Percentiles rank a stretch among this genome's conserved stretches.
phyloP scores from a whole-genome alignment of 2,113 vertebrate genomes.

The Anarhynchus alexandrinus region DNA sequence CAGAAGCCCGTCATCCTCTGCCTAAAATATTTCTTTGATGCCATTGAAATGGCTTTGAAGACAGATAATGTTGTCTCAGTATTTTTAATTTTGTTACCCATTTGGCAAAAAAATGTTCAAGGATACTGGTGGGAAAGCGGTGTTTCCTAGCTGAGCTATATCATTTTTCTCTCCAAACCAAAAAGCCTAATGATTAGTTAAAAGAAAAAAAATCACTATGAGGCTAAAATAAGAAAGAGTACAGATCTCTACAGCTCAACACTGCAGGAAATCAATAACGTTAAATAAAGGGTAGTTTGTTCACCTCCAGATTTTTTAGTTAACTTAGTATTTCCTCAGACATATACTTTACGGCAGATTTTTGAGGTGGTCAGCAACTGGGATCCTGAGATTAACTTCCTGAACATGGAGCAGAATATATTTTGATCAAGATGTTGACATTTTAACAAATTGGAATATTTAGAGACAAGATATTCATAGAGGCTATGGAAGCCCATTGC shows the following conservation, averaged over 20 bases:
- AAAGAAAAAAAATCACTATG: not conserved
- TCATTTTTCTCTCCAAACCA: not conserved
- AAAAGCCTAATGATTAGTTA: not conserved
- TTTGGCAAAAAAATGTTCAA: not conserved
- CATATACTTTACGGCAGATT: not conserved
- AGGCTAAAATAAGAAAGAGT: not conserved
- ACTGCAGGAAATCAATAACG: not conserved
- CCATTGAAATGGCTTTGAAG: not conserved
- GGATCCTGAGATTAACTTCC: not conserved
- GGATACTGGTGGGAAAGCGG: not conserved
- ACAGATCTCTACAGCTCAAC: not conserved
- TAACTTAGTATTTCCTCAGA: not conserved
- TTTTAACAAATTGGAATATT: not conserved
- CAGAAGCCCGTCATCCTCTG: not conserved
- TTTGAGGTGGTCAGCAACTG: slow-evolving; percentile 17
- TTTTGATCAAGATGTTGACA: not conserved
- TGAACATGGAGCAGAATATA: not conserved
- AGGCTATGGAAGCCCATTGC: not conserved
- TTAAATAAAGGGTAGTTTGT: not conserved
- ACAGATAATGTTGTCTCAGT: not conserved
- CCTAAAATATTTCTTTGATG: not conserved
- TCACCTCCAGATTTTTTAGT: not conserved
- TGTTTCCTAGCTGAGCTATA: not conserved
- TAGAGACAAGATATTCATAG: not conserved
- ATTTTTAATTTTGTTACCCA: not conserved